Base-by-base conservation (phyloP, 2,113 vertebrate genomes). In the Bagarius yarrelli region DNA sequence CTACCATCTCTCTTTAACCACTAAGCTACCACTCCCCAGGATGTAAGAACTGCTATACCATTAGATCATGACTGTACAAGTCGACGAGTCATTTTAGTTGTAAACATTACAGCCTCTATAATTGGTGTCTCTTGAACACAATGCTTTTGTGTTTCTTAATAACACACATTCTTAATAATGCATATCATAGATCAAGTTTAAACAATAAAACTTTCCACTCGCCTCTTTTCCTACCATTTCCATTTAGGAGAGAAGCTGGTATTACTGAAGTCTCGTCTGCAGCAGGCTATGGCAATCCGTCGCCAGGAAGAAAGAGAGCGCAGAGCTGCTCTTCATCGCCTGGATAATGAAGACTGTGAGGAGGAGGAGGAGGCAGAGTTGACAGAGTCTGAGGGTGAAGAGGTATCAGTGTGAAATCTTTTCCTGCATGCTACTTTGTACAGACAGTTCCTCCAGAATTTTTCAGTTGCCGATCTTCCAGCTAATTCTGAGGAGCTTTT, bases 311-410 rank as follows among this genome's bases (percentile, higher is more conserved):
- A 98, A 25, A 88, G 98, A 14, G 93, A 88, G 0, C 96, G 95
- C 76, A 91, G 94, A 3, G 95, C 94, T 0, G 96, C 95, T 0
- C 86, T 99, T 27, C 90, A 94, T 70, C 93, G 94, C 40, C 91
- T 98, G 11, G 97, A 99, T 91, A 98, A 99, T n/a, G 97, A 99
- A 87, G 95, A 98, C 2, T 91, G 95, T 73, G 91, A 91, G 77
- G 95, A 96, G 52, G 91, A 96, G 0, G 96, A 97, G 23, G 96
- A 95, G 64, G 97, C 92, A 21, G 95, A 96, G 40, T 94, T 95
- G 90, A 96, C 95, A 4, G 96, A 96, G 30, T 95, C 94, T 1
- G 95, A 94, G 25, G 94, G 93, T 15, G 94, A 91, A 84, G 95
- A 95, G 63, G 91, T 90, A 73, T 57, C 66, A 34, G 30, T 83